Evolutionary conservation across 1,140 invertebrate genomes (phyloP), one percentile per base, ranked within the genome.

Genomic region (Cotesia chilonis): DNA sequence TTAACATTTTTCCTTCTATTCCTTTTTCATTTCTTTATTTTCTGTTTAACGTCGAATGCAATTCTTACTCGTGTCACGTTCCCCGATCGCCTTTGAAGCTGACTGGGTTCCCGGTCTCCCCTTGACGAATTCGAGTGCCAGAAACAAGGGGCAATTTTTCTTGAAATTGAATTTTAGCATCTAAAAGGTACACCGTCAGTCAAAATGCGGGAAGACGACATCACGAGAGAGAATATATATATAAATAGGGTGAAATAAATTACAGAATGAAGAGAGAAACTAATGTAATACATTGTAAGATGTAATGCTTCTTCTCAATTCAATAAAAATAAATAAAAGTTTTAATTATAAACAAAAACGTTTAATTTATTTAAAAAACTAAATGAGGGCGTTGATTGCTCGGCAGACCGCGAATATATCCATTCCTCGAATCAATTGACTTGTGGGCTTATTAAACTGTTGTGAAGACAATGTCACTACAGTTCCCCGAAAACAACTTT

Each of bases 101-200:
- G 41, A 47, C 41, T 47, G 6, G 41, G 41, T 7, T 47, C 6
- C 6, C 10, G 41, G 41, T 47, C 10, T 47, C 63, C 59, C 47
- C 70, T 71, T 51, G 17, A 59, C 52, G 63, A 71, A 66, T 71
- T 71, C 28, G 55, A 71, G 63, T 66, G 70, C 66, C 63, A 71
- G 54, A 66, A 71, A 71, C 70, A 71, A 71, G 63, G 63, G 54
- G 63, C 70, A 71, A 71, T 71, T 71, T 71, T 71, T 66, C 60
- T 71, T 66, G 52, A 71, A 71, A 71, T 71, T 71, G 70, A 71
- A 71, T 71, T 71, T 66, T 47, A 66, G 63, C 51, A 65, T 65
- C 63, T 65, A 47, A 38, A 63, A 63, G 14, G 38, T 65, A 51
- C 12, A 65, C 17, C 20, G 12, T 47, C 41, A 63, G 41, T 14